Evolutionary conservation across 2,797 vertebrate species (phyloP), one percentile per base, ranked within the genome.

Genomic region (Triplophysa yarkandensis): DNA sequence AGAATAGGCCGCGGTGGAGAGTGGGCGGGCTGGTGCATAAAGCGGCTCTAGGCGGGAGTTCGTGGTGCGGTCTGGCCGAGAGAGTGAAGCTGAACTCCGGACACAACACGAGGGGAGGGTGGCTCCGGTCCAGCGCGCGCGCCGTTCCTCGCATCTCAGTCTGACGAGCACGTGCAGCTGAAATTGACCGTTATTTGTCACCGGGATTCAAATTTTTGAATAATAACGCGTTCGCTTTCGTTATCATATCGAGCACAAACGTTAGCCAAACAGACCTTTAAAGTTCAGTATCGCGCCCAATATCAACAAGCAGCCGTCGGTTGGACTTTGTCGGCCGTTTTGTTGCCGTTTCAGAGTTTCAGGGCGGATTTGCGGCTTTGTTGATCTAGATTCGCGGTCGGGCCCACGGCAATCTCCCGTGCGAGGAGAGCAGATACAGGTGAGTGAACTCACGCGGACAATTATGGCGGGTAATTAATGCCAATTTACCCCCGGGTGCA

Each of bases 41-140:
- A 75, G 73, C 73, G 32, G 41, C 41, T 74, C 72, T 67, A 41
- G 72, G 64, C 73, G 73, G 64, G 73, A 75, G 80, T 82, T 77
- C 50, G 80, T 30, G 36, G 78, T 71, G 54, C 44, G 61, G 55
- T 79, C 50, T 71, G 54, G 68, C 77, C 62, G 72, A 70, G 72
- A 71, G 69, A 75, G 58, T 71, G 62, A 61, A 79, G 62, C 77
- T 66, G 8, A 66, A 76, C 62, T 61, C 65, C 63, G 73, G 73
- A 75, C 73, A 61, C 73, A 68, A 75, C 44, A 75, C 64, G 25
- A 43, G 64, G 65, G 61, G 55, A 4, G 54, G 64, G 72, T 48
- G 64, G 43, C 25, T 75, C 43, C 30, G 43, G 10, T 58, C 55
- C 30, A 58, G 27, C 17, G 55, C 55, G 17, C n/a, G 28, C 9